Conservation (phyloP, 2,113 vertebrate species). For the Alethe castanea region DNA sequence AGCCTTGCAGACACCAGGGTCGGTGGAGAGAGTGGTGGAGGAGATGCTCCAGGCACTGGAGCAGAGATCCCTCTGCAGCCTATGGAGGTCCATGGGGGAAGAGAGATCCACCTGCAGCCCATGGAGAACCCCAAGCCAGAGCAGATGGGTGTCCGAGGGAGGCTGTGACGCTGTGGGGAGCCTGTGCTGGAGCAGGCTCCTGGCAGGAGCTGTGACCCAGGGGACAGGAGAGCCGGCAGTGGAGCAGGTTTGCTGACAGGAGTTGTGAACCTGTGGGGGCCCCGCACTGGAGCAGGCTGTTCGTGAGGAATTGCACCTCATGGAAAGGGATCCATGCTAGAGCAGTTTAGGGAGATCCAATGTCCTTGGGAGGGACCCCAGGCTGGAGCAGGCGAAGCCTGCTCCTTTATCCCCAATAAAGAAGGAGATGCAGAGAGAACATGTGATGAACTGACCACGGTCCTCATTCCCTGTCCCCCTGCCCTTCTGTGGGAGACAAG, state of each 20-base stretch:
- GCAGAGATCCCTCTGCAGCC: neutral
- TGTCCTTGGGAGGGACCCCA: neutral
- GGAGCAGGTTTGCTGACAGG: neutral
- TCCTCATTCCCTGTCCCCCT: neutral
- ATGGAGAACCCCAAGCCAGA: neutral
- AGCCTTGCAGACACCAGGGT: neutral
- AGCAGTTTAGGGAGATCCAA: neutral
- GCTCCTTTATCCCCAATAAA: neutral
- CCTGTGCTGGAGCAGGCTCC: neutral
- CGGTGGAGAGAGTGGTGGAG: neutral
- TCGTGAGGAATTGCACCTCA: neutral
- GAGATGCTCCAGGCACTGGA: neutral
- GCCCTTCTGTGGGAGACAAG: neutral
- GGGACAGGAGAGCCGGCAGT: neutral
- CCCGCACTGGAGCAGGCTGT: accelerated
- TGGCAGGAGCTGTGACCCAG: neutral
- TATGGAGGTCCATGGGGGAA: neutral
- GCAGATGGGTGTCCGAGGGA: neutral
- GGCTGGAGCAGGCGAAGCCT: neutral
- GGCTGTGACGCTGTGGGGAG: neutral
- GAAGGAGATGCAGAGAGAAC: neutral
- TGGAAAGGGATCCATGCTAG: accelerated
- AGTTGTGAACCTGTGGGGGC: too few relatives aligned
- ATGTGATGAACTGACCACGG: accelerated
- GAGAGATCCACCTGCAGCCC: neutral